Evolutionary conservation across 2,113 vertebrate genomes (phyloP).

Genomic region (Dasyprocta punctata): DNA sequence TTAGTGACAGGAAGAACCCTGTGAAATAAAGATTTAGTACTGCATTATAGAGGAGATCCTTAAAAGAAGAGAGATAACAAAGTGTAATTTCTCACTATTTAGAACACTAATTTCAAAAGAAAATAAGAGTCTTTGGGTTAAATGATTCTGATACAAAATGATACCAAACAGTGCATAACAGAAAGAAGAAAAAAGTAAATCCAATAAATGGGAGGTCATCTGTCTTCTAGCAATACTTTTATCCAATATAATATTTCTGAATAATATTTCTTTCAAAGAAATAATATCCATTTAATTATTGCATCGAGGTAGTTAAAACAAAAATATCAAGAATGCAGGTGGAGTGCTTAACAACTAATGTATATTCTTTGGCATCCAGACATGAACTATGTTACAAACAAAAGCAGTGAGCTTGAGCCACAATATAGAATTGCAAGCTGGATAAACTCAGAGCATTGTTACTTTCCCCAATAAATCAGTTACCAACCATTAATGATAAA

Average conservation of each 20-base stretch:
- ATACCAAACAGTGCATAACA: background rate
- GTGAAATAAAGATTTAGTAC: background rate
- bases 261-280: background rate
- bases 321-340: background rate
- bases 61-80: background rate
- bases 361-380: slow-evolving; percentile 17
- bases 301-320: slow-evolving; percentile 40
- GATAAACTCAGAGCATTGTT: slow-evolving; percentile 63
- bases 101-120: background rate
- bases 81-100: background rate
- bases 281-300: background rate
- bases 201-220: background rate
- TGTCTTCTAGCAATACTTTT: background rate
- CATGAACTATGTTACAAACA: slow-evolving; percentile 74
- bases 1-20: background rate
- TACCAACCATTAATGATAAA: slow-evolving; percentile 79
- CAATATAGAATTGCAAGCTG: slow-evolving; percentile 48
- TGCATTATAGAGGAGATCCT: background rate
- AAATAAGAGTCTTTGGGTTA: background rate
- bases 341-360: slow-evolving; percentile 25
- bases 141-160: slow-evolving; percentile 9
- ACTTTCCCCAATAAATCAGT: slow-evolving; percentile 76
- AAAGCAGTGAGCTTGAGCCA: slow-evolving; percentile 48
- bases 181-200: background rate
- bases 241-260: slow-evolving; percentile 1